Base-by-base conservation (phyloP, 1,140 invertebrate species). In the Pantala flavescens region DNA sequence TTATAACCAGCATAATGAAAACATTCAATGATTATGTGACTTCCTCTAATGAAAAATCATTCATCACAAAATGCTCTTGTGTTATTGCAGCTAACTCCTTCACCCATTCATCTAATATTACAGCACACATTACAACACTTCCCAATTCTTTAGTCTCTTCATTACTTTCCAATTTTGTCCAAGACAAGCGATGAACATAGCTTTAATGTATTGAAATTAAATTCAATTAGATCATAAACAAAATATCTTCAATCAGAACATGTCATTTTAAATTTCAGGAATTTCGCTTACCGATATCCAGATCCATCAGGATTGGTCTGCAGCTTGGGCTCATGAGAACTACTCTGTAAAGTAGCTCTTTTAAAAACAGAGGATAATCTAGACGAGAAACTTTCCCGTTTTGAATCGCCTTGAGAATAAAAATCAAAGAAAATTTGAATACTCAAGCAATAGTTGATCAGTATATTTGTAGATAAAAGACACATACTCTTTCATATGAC, bases 21-120 rank as follows among this genome's bases (percentile, higher is more conserved):
- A 21, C 49, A 63, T 19, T 16, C 3, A 63, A 19, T 19, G 14
- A 63, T 63, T 14, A 63, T 19, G 49, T 7, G 49, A 63, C 49
- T 19, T 63, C 49, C n/a, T 63, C n/a, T 7, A 63, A 63, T 19
- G 49, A 21, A 63, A 19, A 14, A 63, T 21, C n/a, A 21, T 21
- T 63, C 49, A 14, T 63, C 14, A 63, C 78, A 21, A 90, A 88
- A 79, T 98, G 95, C 83, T 98, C 95, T 83, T 96, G 93, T 75
- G 93, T 90, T 71, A 98, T 87, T 19, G 96, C 93, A 0, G 95
- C 91, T 70, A 98, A 83, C 84, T 98, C 95, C 83, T 96, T 95
- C 0, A 96, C 83, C 92, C 96, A 97, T 82, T 98, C 95, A 79
- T 95, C 93, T 72, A 98, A 83, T 73, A 98, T 82, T 7, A 98